Percentiles rank a stretch among this genome's conserved stretches.
Conservation (phyloP, 2,888 invertebrate genomes). For the Rugalucina vietnamica region DNA sequence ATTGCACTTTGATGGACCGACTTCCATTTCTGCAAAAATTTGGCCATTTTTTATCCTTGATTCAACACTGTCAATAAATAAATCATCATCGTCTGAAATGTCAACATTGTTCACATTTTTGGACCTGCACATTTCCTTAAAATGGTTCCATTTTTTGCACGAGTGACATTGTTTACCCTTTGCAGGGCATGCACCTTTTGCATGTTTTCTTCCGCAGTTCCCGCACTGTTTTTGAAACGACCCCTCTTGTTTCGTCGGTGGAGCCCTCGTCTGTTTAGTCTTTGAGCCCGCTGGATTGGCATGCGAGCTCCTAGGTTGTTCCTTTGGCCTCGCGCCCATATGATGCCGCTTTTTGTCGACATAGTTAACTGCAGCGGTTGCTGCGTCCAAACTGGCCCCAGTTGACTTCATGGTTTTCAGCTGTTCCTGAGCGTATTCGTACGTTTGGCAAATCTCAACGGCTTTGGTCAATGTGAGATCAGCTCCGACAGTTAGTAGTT, state of each 20-base stretch:
- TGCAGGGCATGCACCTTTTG: slow-evolving; percentile 8
- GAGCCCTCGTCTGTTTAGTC: background rate
- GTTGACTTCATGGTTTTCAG: background rate
- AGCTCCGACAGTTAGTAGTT: background rate
- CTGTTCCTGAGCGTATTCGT: slow-evolving; percentile 23
- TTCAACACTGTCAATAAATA: slow-evolving; percentile 3
- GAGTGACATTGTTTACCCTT: background rate
- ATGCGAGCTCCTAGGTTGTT: background rate
- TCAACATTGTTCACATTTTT: slow-evolving; percentile 11
- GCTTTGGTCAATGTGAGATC: background rate
- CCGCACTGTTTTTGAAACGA: background rate
- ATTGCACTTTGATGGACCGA: background rate
- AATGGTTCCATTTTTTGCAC: slow-evolving; percentile 20
- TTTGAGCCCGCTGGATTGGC: background rate
- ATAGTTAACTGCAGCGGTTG: slow-evolving; percentile 5
- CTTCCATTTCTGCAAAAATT: slow-evolving; percentile 13
- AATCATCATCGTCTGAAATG: background rate
- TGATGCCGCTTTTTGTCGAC: background rate
- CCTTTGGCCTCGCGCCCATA: background rate
- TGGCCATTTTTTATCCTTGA: slow-evolving; percentile 2
- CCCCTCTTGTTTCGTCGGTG: background rate
- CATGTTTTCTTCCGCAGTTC: slow-evolving; percentile 2
- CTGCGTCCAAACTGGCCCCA: background rate
- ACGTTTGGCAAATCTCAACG: background rate
- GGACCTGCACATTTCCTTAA: background rate